Conservation (phyloP, 2,797 vertebrate genomes). For the Pogoniulus pusillus region DNA sequence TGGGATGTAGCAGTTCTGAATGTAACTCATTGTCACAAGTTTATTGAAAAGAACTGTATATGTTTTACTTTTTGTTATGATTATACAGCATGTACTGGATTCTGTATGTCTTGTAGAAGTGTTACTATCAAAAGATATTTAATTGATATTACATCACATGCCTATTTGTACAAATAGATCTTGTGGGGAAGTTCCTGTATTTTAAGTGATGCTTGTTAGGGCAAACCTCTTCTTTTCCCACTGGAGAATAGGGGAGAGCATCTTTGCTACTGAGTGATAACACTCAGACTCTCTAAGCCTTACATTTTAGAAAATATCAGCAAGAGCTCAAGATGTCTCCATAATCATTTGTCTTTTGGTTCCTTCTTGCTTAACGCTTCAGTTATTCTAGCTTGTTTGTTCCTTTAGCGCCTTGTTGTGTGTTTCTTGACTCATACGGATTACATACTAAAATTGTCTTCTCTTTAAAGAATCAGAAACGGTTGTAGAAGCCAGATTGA, state of each 20-base stretch:
- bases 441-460: constrained; percentile 70
- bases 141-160: background rate
- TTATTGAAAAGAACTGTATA: background rate
- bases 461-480: constrained; percentile 84
- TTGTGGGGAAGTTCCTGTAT: background rate
- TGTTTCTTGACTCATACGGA: constrained; percentile 20
- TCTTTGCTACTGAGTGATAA: background rate
- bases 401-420: background rate
- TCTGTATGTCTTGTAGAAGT: background rate
- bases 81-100: background rate
- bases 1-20: background rate
- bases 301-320: background rate
- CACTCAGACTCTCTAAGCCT: background rate
- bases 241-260: background rate
- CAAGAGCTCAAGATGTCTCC: background rate
- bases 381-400: background rate
- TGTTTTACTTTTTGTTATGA: background rate
- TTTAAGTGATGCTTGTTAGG: background rate
- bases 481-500: constrained; percentile 82
- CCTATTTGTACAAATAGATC: background rate
- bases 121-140: background rate
- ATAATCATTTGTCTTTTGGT: background rate
- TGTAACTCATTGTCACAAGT: background rate
- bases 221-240: background rate
- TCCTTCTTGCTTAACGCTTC: background rate